Evolutionary conservation across 2,888 invertebrate genomes (phyloP).

Genomic region (Marronus borbonicus): DNA sequence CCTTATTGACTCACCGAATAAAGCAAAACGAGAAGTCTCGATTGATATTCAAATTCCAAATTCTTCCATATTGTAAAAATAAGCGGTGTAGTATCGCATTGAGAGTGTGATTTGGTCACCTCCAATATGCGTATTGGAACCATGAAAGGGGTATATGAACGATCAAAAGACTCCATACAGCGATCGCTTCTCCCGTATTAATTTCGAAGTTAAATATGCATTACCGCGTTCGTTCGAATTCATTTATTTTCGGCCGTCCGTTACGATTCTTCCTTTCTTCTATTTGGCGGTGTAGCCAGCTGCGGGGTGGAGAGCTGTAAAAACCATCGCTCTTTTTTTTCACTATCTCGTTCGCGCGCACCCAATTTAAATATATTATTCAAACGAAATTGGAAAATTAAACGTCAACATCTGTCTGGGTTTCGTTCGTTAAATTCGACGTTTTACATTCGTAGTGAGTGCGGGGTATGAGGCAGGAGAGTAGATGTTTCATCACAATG

Average conservation of each 20-base stretch:
- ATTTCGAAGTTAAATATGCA: constrained; percentile 41
- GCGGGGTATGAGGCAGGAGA: neutral
- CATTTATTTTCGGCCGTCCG: constrained; percentile 31
- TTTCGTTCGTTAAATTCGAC: constrained; percentile 39
- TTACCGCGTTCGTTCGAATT: constrained; percentile 29
- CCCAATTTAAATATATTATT: constrained; percentile 43
- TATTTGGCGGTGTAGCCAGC: neutral
- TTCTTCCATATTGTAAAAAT: neutral
- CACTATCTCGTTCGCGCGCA: constrained; percentile 4
- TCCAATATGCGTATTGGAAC: constrained; percentile 17
- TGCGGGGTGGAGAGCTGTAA: neutral
- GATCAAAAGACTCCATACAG: neutral
- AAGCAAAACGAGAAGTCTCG: neutral
- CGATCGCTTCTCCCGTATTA: constrained; percentile 2
- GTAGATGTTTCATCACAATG: constrained; percentile 13
- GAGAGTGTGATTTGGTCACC: constrained; percentile 15
- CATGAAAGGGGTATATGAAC: constrained; percentile 4
- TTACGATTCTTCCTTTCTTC: neutral
- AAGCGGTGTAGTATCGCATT: neutral
- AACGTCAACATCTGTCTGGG: constrained; percentile 43
- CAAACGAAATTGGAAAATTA: constrained; percentile 40
- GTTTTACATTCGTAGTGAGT: constrained; percentile 33
- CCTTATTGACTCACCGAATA: neutral
- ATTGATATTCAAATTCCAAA: neutral
- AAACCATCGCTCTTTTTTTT: constrained; percentile 20